These are phyloP conservation scores for Sisyra nigra DNA, from an alignment of 2,888 invertebrate species.

Conservation along the genomic window DNA sequence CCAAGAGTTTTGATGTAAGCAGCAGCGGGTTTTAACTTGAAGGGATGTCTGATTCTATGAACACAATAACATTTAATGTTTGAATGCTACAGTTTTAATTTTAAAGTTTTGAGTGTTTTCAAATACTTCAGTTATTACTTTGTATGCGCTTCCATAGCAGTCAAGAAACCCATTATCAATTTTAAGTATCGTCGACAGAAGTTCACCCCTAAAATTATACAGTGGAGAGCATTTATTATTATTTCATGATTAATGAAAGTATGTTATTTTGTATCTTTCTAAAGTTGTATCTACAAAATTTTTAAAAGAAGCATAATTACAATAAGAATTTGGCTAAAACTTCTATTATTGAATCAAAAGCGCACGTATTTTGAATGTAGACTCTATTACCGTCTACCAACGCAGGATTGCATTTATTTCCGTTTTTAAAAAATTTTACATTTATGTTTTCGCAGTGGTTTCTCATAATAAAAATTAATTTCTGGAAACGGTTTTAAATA, in stretches of 20 bases:
- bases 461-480: not conserved
- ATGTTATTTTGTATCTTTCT: not conserved
- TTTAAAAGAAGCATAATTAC: not conserved
- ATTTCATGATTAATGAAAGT: not conserved
- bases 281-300: not conserved
- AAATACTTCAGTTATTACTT: not conserved
- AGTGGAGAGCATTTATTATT: not conserved
- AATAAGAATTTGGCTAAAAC: constrained; percentile 6
- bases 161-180: not conserved
- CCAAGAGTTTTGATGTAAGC: no score
- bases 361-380: constrained; percentile 7
- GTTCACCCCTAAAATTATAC: not conserved
- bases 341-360: constrained; percentile 7
- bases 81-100: not conserved
- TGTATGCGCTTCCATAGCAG: not conserved
- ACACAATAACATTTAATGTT: no score
- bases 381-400: not conserved
- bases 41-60: no score
- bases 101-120: not conserved
- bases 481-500: no score
- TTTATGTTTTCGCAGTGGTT: not conserved
- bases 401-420: not conserved
- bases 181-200: not conserved
- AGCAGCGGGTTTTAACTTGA: no score
- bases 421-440: not conserved